Percentiles rank a stretch among this genome's conserved stretches.
Evolutionary conservation across 2,113 vertebrate genomes (phyloP).

Genomic region (Crotalus helleri): DNA sequence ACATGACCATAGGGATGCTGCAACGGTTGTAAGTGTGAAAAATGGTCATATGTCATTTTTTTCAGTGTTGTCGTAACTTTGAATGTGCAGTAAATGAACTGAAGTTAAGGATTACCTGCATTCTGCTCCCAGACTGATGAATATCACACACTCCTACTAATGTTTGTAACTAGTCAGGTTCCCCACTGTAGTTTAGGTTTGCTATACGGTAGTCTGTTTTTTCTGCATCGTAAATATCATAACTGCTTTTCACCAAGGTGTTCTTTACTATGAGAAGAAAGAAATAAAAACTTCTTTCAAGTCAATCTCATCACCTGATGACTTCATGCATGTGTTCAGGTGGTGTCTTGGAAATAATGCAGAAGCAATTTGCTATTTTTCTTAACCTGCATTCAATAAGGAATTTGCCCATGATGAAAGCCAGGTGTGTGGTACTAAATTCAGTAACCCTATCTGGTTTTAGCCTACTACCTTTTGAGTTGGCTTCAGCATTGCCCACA

Average conservation of each 20-base stretch:
- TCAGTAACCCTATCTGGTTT: not conserved
- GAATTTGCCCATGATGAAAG: not conserved
- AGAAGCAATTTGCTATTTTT: not conserved
- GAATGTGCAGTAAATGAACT: not conserved
- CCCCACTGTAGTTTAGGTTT: not conserved
- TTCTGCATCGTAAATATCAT: not conserved
- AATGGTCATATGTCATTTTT: not conserved
- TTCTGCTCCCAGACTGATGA: too few relatives aligned
- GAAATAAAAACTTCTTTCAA: not conserved
- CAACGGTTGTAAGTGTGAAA: not conserved
- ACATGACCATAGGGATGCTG: not conserved
- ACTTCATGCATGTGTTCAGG: not conserved
- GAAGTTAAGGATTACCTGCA: not conserved
- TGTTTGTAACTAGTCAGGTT: not conserved
- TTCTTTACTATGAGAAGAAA: not conserved
- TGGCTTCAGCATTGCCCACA: not conserved
- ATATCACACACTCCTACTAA: not conserved
- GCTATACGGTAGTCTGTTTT: not conserved
- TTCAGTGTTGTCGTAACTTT: not conserved
- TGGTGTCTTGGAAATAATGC: not conserved
- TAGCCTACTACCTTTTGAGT: not conserved
- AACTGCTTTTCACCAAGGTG: not conserved
- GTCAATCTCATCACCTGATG: not conserved
- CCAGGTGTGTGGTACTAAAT: not conserved
- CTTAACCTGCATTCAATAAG: not conserved